A percentile compares a stretch with the other conserved stretches of the same genome.
Conservation (phyloP, 2,888 invertebrate genomes). For the Polydrusus cervinus region DNA sequence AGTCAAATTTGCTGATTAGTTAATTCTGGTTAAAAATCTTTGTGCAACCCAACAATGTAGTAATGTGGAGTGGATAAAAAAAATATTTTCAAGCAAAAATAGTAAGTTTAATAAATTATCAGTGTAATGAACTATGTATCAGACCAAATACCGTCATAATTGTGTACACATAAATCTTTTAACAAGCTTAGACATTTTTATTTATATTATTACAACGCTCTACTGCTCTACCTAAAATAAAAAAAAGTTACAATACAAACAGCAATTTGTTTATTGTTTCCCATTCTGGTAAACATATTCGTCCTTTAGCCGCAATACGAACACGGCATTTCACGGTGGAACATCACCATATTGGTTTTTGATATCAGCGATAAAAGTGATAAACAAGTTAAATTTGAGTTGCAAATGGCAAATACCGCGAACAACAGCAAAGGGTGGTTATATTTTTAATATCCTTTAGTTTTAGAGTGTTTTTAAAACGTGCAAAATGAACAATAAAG, state of each 20-base stretch:
- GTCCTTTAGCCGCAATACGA: no score
- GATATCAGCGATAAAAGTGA: slow-evolving; percentile 30
- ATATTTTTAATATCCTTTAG: neutral
- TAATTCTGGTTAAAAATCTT: no score
- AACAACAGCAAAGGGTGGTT: neutral
- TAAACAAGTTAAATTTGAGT: slow-evolving; percentile 9
- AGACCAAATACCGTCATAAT: no score
- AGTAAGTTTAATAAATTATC: no score
- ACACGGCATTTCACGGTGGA: neutral
- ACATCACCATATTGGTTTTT: slow-evolving; percentile 30
- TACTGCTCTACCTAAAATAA: slow-evolving; percentile 35
- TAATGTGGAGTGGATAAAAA: no score
- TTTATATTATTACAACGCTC: slow-evolving; percentile 42
- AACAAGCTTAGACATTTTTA: neutral
- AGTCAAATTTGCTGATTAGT: no score
- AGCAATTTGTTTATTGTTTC: slow-evolving; percentile 32
- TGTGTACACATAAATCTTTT: neutral
- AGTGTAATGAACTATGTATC: no score
- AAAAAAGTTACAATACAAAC: slow-evolving; percentile 20
- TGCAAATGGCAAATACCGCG: neutral
- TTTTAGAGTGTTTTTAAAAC: slow-evolving; percentile 8
- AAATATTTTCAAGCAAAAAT: no score
- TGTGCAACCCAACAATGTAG: no score
- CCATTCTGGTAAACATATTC: slow-evolving; percentile 26
- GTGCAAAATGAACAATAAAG: slow-evolving; percentile 30